Percentiles rank a stretch among this genome's conserved stretches.
Evolutionary conservation across 2,113 vertebrate genomes (phyloP).

Genomic region (Xiphorhynchus elegans): DNA sequence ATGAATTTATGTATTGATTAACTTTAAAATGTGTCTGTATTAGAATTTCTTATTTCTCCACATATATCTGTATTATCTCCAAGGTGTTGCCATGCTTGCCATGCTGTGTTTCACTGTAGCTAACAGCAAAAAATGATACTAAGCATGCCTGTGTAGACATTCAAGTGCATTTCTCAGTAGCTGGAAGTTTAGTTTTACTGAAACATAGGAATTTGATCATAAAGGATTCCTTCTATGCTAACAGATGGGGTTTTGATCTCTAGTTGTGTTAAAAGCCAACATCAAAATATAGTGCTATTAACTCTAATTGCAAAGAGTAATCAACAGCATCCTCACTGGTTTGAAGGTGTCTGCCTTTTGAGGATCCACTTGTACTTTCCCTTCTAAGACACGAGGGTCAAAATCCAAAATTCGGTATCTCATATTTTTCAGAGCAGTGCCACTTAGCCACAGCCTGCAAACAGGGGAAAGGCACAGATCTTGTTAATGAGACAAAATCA

Average conservation of each 20-base stretch:
- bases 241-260: not conserved
- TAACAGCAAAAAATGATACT: not conserved
- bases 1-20: not conserved
- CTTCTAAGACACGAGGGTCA: constrained; percentile 82
- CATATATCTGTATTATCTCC: not conserved
- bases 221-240: not conserved
- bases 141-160: not conserved
- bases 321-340: constrained; percentile 79
- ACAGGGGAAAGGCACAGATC: not conserved
- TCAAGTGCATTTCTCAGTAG: not conserved
- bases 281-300: not conserved
- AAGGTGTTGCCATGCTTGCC: not conserved
- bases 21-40: not conserved
- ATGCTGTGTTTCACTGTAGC: not conserved
- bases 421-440: constrained; percentile 77
- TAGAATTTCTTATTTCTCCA: not conserved
- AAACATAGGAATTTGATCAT: not conserved
- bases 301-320: not conserved
- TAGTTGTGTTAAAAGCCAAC: not conserved
- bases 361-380: constrained; percentile 84
- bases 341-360: constrained; percentile 77
- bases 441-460: constrained; percentile 86
- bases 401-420: constrained; percentile 88
- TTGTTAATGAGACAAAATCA: not conserved
- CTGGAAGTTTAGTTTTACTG: not conserved